These are phyloP conservation scores for Andrena haemorrhoa DNA, from an alignment of 2,888 invertebrate species.

Conservation along the genomic window DNA sequence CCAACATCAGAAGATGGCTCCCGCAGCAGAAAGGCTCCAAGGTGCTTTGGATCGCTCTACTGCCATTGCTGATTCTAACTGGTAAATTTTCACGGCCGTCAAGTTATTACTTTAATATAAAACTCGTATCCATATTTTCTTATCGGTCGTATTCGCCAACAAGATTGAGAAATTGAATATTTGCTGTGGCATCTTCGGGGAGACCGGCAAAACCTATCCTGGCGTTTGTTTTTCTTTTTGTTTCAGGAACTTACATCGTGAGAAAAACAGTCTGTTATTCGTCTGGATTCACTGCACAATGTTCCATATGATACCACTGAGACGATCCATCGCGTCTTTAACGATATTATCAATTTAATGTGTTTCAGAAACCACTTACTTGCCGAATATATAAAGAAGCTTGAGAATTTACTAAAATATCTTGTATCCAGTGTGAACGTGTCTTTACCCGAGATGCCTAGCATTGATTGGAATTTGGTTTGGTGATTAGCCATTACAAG, in stretches of 20 bases:
- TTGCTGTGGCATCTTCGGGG: constrained; percentile 58
- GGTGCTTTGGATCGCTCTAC: constrained; percentile 84
- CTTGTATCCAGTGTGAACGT: constrained; percentile 77
- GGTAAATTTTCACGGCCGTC: constrained; percentile 85
- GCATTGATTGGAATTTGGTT: constrained; percentile 79
- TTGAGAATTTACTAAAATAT: constrained; percentile 76
- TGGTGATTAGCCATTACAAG: no score
- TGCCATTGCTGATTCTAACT: constrained; percentile 86
- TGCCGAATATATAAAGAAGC: constrained; percentile 76
- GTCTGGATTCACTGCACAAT: no score
- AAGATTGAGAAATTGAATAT: constrained; percentile 41
- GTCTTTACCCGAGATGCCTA: constrained; percentile 77
- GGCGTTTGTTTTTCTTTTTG: no score
- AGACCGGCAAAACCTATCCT: no score
- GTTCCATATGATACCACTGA: no score
- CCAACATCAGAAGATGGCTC: constrained; percentile 71
- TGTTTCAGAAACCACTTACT: constrained; percentile 76
- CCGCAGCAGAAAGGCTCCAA: constrained; percentile 72
- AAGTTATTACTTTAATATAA: constrained; percentile 5
- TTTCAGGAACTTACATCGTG: no score
- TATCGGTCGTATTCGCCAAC: constrained; percentile 24
- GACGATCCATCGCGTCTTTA: constrained; percentile 79
- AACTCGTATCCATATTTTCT: constrained; percentile 14
- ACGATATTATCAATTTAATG: constrained; percentile 74
- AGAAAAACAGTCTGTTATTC: no score